These are phyloP conservation scores for Arizona elegans DNA, from an alignment of 2,113 vertebrate genomes.

Conservation along the genomic window DNA sequence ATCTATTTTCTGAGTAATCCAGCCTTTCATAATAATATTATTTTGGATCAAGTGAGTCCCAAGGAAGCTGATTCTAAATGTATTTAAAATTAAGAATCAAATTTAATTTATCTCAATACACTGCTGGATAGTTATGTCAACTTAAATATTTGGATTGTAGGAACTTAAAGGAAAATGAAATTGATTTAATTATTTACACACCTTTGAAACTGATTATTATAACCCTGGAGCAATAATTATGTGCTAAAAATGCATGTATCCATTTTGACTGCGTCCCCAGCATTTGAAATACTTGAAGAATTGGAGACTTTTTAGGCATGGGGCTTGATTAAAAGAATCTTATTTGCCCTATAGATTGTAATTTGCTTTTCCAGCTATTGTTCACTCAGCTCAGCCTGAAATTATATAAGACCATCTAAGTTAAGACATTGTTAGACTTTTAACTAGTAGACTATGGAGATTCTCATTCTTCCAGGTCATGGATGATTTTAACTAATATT, in stretches of 20 bases:
- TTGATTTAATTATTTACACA: background rate
- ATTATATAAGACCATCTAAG: background rate
- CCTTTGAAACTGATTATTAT: background rate
- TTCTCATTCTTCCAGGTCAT: too few relatives aligned
- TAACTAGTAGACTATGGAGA: background rate
- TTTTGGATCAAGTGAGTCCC: background rate
- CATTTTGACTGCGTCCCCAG: background rate
- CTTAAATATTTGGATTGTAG: background rate
- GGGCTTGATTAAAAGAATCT: background rate
- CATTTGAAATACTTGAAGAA: background rate
- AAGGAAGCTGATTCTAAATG: background rate
- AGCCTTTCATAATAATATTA: background rate
- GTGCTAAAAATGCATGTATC: background rate
- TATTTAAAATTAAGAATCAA: background rate
- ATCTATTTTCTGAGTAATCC: background rate
- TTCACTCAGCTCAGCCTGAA: background rate
- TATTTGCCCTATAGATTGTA: background rate
- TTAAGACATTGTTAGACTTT: background rate
- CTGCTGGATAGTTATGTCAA: background rate
- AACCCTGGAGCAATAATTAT: background rate
- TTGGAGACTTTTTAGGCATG: background rate
- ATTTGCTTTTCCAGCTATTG: background rate
- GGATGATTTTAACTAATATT: background rate
- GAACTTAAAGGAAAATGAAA: background rate
- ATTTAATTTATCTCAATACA: background rate